phyloP scores from a whole-genome alignment of 2,888 invertebrate species.

The Polia nebulosa region DNA sequence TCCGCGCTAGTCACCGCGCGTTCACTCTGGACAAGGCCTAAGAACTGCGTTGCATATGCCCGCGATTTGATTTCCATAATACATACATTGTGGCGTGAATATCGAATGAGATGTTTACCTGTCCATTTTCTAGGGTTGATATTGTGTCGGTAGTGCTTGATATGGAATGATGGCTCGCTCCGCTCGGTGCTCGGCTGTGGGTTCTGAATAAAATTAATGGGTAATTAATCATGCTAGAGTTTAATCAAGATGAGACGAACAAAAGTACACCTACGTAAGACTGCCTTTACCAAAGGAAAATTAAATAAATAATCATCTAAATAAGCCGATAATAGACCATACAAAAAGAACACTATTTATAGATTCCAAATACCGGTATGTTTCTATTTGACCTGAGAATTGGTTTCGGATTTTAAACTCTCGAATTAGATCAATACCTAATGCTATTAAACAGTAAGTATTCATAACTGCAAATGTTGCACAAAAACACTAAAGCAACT shows the following conservation, averaged over 20 bases:
- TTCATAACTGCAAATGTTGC: not conserved
- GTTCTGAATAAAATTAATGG: slow-evolving; percentile 76
- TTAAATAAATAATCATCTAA: too few species aligned
- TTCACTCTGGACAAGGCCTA: not conserved
- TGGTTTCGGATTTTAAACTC: too few species aligned
- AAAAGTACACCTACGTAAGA: too few species aligned
- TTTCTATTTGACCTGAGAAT: too few species aligned
- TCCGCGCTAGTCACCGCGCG: not conserved
- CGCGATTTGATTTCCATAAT: slow-evolving; percentile 49
- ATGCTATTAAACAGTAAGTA: not conserved
- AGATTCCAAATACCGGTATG: not conserved
- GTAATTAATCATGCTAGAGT: slow-evolving; percentile 4
- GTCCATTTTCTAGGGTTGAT: slow-evolving; percentile 89
- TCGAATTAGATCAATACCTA: too few species aligned
- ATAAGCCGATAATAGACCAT: too few species aligned
- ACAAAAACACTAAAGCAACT: not conserved
- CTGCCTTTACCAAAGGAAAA: too few species aligned
- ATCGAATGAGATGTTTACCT: slow-evolving; percentile 75
- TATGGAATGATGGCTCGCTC: slow-evolving; percentile 89
- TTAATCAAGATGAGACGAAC: too few species aligned
- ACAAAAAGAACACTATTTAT: not conserved
- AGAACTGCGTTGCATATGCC: slow-evolving; percentile 29
- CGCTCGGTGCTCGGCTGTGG: slow-evolving; percentile 88
- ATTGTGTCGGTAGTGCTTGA: slow-evolving; percentile 87
- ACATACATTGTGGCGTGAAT: slow-evolving; percentile 44